phyloP scores from a whole-genome alignment of 2,113 vertebrate species.

The Bubo scandiacus region DNA sequence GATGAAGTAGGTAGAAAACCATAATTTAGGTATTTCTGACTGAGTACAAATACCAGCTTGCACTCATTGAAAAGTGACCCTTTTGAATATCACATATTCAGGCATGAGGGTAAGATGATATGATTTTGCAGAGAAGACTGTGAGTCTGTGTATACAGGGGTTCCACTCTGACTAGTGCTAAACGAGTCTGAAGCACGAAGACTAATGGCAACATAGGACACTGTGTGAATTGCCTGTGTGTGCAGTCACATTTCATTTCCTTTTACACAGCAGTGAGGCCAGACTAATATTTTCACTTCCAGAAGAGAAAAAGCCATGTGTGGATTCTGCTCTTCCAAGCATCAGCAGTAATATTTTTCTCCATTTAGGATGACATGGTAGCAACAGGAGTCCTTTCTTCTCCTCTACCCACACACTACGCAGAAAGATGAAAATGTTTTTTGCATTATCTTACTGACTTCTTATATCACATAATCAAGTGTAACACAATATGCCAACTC shows the following conservation, averaged over 20 bases:
- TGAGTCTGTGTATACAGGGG: not conserved
- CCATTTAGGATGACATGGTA: not conserved
- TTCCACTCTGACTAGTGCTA: not conserved
- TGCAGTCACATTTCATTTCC: not conserved
- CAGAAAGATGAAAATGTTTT: not conserved
- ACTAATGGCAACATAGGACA: not conserved
- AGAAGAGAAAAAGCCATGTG: not conserved
- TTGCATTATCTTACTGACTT: not conserved
- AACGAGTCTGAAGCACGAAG: not conserved
- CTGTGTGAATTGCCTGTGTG: not conserved
- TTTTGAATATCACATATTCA: not conserved
- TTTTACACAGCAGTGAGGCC: not conserved
- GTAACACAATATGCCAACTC: not conserved
- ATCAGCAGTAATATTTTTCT: not conserved
- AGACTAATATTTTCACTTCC: not conserved
- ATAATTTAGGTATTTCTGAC: not conserved
- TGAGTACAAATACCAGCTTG: not conserved
- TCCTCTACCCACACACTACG: not conserved
- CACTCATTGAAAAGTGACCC: not conserved
- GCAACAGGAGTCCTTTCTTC: not conserved
- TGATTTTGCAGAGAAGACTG: not conserved
- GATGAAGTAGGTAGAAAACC: not conserved
- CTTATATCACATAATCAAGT: not conserved
- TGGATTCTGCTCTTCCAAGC: not conserved
- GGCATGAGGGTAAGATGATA: not conserved